Base-by-base conservation (phyloP, 2,113 vertebrate genomes). In the Bujurquina vittata region DNA sequence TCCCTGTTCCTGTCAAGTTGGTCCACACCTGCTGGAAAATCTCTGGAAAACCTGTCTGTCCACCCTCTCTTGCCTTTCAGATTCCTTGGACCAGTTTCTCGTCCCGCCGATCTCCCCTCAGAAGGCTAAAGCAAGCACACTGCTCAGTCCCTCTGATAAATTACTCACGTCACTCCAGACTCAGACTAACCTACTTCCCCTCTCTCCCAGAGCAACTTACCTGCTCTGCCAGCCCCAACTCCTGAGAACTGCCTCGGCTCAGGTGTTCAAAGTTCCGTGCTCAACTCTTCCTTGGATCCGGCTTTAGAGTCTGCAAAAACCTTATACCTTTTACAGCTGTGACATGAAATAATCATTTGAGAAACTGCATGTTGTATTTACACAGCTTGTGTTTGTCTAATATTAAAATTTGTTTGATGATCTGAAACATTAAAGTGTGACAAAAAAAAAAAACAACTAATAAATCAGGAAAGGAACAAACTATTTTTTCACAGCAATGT, bases 61-160 rank as follows among this genome's bases (percentile, higher is more conserved):
- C 12, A 10, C 12, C 11, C 40, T 4, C 40, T 4, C 9, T 40
- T 11, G 10, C 37, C 37, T 37, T 10, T 37, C 9, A 10, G 35
- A 37, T 37, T 37, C 63, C 63, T 67, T 15, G 26, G 40, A 69
- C 15, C 0, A 29, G 43, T 69, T 3, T 0, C 43, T 49, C 29
- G 2, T 20, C 10, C 43, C 0, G 0, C 65, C 18, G 23, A 49
- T 9, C 23, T 49, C 43, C 23, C 65, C 18, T 69, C 0, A 2
- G 43, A 49, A 69, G 9, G 9, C 20, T 23, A 49, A 69, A 52
- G 17, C 49, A 29, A 69, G 65, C 43, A 29, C 43, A 29, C 49
- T 69, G 9, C 65, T 29, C 23, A 69, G 23, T 49, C 40, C 46
- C 23, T 69, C 43, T 49, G 43, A 49, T 29, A 69, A 69, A 49